Evolutionary conservation across 2,113 vertebrate genomes (phyloP).

Genomic region (Nothoprocta perdicaria): DNA sequence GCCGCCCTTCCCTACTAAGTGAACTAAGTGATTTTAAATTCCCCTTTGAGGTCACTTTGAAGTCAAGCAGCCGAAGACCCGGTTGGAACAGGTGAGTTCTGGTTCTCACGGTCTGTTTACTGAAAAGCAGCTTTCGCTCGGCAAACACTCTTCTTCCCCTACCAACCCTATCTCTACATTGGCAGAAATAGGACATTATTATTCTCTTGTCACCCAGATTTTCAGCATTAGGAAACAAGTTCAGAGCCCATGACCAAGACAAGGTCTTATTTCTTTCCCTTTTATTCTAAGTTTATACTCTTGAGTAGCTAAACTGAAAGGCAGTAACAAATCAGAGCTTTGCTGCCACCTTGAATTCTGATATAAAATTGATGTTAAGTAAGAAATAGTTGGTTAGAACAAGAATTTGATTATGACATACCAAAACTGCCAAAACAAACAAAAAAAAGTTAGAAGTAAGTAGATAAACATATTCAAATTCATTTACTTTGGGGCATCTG

Average conservation of each 20-base stretch:
- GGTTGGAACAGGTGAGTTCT: slow-evolving; percentile 61
- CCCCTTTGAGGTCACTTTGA: slow-evolving; percentile 59
- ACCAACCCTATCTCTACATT: background rate
- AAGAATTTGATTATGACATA: background rate
- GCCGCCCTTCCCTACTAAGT: rapidly evolving
- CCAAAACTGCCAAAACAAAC: background rate
- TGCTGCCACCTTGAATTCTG: background rate
- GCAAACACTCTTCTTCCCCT: background rate
- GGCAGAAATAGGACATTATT: background rate
- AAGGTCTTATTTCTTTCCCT: background rate
- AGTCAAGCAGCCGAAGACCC: slow-evolving; percentile 33
- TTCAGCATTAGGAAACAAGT: background rate
- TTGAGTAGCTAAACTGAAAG: background rate
- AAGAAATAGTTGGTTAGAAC: background rate
- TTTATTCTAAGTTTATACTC: background rate
- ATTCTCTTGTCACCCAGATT: background rate
- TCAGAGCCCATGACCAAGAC: background rate
- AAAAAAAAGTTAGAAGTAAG: background rate
- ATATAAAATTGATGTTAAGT: background rate
- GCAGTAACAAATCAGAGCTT: background rate
- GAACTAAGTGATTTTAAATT: background rate
- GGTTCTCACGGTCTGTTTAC: slow-evolving; percentile 44
- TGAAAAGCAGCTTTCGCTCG: background rate
- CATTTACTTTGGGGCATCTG: background rate
- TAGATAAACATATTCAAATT: background rate